phyloP scores from a whole-genome alignment of 2,888 invertebrate genomes.

The Chloroclysta siterata region DNA sequence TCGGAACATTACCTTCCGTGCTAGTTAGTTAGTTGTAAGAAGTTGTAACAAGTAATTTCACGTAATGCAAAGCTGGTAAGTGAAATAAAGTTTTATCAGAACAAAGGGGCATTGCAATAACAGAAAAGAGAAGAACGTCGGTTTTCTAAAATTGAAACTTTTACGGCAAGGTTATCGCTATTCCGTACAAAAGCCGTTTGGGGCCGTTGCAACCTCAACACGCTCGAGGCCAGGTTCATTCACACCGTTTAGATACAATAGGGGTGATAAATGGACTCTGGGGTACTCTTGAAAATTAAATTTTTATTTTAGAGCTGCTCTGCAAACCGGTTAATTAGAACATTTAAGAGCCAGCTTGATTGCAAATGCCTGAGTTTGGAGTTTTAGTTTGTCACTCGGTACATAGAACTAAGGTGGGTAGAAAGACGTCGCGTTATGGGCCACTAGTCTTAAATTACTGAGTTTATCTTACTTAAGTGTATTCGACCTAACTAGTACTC shows the following conservation, averaged over 20 bases:
- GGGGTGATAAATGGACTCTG: conserved; percentile 23
- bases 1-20: no score
- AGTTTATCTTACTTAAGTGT: no score
- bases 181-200: conserved; percentile 12
- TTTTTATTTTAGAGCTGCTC: conserved; percentile 8
- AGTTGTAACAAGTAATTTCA: no score
- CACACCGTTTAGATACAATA: conserved; percentile 22
- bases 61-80: not conserved
- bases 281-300: conserved; percentile 15
- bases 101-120: no score
- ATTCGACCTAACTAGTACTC: no score
- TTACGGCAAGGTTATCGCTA: conserved; percentile 3
- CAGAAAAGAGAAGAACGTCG: not conserved
- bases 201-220: conserved; percentile 14
- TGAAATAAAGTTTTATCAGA: not conserved
- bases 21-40: no score
- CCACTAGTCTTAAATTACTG: not conserved
- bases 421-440: not conserved
- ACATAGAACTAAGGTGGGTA: not conserved
- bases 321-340: conserved; percentile 13
- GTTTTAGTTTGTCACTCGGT: not conserved
- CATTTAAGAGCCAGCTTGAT: conserved; percentile 9
- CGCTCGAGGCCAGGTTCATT: conserved; percentile 18
- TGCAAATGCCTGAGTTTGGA: conserved; percentile 11
- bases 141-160: conserved; percentile 6